Conservation (phyloP, 2,797 vertebrate species). For the Discoglossus pictus region DNA sequence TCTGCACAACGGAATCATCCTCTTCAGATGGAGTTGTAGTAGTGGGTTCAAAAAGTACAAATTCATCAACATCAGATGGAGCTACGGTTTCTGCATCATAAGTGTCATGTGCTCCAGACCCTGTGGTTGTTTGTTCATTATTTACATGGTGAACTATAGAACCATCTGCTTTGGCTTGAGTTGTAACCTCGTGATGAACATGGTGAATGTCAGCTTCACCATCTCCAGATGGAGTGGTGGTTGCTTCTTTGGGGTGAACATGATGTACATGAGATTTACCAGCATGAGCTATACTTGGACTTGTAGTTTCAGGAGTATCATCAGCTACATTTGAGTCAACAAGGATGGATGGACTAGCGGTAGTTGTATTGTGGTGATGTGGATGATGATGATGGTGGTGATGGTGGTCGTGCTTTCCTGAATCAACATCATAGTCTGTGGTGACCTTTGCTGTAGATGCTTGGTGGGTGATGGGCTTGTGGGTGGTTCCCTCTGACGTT, state of each 20-base stretch:
- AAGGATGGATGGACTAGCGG: neutral
- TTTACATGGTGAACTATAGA: neutral
- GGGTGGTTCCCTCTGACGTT: conserved; percentile 34
- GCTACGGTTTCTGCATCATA: neutral
- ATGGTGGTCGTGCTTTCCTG: conserved; percentile 17
- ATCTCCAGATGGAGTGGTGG: neutral
- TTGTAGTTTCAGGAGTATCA: neutral
- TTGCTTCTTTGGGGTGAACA: neutral
- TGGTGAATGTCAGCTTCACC: neutral
- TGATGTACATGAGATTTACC: neutral
- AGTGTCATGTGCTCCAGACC: conserved; percentile 15
- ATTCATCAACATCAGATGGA: neutral
- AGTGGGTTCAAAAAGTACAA: neutral
- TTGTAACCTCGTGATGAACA: neutral
- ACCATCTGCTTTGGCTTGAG: neutral
- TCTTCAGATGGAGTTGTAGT: conserved; percentile 1
- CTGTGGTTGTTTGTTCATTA: neutral
- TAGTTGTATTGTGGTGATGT: conserved; percentile 44
- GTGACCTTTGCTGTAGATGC: conserved; percentile 45
- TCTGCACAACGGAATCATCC: neutral
- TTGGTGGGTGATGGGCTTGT: conserved; percentile 46
- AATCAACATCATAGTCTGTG: conserved; percentile 11
- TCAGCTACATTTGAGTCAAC: neutral
- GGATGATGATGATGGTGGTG: conserved; percentile 23
- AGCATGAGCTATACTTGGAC: neutral